Base-by-base conservation (phyloP, 2,888 invertebrate genomes). In the Amiota communis region DNA sequence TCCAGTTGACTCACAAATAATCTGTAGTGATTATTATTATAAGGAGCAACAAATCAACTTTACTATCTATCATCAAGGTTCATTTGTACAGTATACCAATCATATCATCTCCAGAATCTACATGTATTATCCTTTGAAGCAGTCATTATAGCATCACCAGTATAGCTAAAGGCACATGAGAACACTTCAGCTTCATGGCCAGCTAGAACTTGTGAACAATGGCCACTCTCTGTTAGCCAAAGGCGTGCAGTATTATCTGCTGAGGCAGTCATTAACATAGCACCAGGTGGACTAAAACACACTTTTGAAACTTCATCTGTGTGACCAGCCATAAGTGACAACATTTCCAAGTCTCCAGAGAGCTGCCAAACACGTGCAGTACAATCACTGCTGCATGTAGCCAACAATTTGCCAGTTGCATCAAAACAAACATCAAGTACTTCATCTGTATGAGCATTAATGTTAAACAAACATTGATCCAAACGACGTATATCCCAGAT, bases 81-180 rank as follows among this genome's bases (percentile, higher is more conserved):
- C 56, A 83, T 78, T 75, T 88, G 86, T 48, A 89, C 89, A 10
- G 87, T 88, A 71, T 88, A 93, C 93, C 93, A 93, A 83, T 93
- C 93, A 85, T 93, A 92, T 93, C 93, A 93, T 88, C 93, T 93
- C 95, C 96, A 96, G 79, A 96, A 92, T 71, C 93, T 91, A 88
- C 95, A 95, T 12, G 94, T 94, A 90, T 95, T 95, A 88, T 96
- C 96, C 89, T 95, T 95, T 81, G 95, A 94, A 0, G 95, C 95
- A 17, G 96, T 96, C 79, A 96, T 90, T 80, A 96, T 92, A 8
- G 93, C 93, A 83, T 95, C 94, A 0, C 95, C 96, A 0, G 93
- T 91, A 88, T 96, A 95, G 51, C 94, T 95, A 88, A 93, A 96
- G 1, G 94, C 93, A 81, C 95, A 95, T n/a, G 94, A 94, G 89